Evolutionary conservation across 2,888 invertebrate species (phyloP).

Genomic region (Elegia similella): DNA sequence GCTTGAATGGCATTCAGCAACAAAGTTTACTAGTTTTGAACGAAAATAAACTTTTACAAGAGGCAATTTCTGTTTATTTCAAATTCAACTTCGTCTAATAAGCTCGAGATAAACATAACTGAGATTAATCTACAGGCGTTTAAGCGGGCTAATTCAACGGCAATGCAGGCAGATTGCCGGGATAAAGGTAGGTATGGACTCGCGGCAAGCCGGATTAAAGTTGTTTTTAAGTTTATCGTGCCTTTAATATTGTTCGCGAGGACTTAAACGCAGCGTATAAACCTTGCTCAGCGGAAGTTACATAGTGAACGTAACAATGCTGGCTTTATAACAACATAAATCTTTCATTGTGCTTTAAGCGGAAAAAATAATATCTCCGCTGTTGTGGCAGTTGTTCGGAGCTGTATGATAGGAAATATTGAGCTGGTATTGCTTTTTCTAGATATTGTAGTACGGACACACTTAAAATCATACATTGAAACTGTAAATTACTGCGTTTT

Average conservation of each 20-base stretch:
- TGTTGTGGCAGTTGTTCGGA: conserved; percentile 6
- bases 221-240: conserved; percentile 78
- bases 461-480: background rate
- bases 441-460: background rate
- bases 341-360: conserved; percentile 17
- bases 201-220: conserved; percentile 73
- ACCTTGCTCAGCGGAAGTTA: conserved; percentile 50
- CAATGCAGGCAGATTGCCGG: conserved; percentile 64
- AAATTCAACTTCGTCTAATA: conserved; percentile 8
- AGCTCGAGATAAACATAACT: conserved; percentile 24
- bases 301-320: conserved; percentile 44
- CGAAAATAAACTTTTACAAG: background rate
- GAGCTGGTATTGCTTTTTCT: background rate
- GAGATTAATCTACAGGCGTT: conserved; percentile 37
- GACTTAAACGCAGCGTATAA: conserved; percentile 70
- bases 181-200: conserved; percentile 58
- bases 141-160: conserved; percentile 60
- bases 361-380: conserved; percentile 11
- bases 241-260: conserved; percentile 76
- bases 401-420: background rate
- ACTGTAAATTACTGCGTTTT: too few species aligned
- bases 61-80: conserved; percentile 15
- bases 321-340: conserved; percentile 16
- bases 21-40: background rate
- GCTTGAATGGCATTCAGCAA: too few species aligned